Evolutionary conservation across 1,140 invertebrate genomes (phyloP), one percentile per base, ranked within the genome.

Genomic region (Tribolium madens): DNA sequence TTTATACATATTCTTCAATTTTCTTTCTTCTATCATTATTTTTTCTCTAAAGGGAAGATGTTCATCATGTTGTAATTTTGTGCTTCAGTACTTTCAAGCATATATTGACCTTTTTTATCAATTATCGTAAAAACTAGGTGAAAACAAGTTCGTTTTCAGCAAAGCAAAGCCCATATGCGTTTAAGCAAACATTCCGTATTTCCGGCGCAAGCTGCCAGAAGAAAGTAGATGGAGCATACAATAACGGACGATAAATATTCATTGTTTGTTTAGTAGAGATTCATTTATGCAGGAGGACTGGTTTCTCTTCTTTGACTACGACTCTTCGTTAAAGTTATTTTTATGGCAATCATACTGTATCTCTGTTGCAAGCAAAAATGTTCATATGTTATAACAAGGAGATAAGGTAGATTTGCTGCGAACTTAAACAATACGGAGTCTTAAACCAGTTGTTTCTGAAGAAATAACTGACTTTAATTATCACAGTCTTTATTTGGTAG

Each of bases 241-340:
- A 76, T 60, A 74, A 76, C 42, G 21, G 60, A 52, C 64, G 52
- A 70, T 76, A 70, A 76, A 76, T 70, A 76, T 75, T 75, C 73
- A 75, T 75, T 75, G 73, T 75, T 42, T 53, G 73, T 75, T 75
- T 75, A 64, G 36, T 64, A 46, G 52, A 64, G 57, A 75, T 64
- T 75, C 53, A 75, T 75, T 75, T 75, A 75, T 75, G 73, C 53
- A 75, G 73, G 57, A 75, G 53, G 73, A 75, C 73, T 75, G 73
- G 73, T 75, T 72, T 75, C 53, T 75, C 73, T 33, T 48, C 52
- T 72, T 50, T 72, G 46, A 53, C 12, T 72, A 72, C 10, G 50
- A 36, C 33, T 72, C 46, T 53, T 72, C 70, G 70, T 72, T 53
- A 53, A 17, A 52, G 18, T 26, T 21, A 50, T 72, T 72, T 71